phyloP scores from a whole-genome alignment of 2,888 invertebrate genomes.

The Amorpha juglandis region DNA sequence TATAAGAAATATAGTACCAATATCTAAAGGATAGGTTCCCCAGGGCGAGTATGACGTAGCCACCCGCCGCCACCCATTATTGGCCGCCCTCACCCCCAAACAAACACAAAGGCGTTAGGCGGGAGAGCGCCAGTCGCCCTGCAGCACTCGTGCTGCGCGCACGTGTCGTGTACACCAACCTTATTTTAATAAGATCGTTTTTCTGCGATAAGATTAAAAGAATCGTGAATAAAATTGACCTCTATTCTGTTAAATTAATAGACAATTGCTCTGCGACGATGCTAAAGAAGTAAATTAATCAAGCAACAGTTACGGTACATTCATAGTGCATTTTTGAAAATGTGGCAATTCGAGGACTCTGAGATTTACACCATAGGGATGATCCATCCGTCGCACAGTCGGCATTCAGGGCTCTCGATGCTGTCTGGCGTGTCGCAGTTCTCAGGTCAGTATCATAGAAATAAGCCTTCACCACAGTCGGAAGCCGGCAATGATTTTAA shows the following conservation, averaged over 20 bases:
- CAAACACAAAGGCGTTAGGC: slow-evolving; percentile 49
- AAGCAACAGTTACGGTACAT: slow-evolving; percentile 26
- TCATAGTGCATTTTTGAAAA: slow-evolving; percentile 47
- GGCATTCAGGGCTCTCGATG: slow-evolving; percentile 88
- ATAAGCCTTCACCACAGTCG: not conserved
- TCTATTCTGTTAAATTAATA: not conserved
- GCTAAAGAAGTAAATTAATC: slow-evolving; percentile 9
- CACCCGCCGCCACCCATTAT: slow-evolving; percentile 38
- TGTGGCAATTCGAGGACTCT: slow-evolving; percentile 88
- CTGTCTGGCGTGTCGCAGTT: slow-evolving; percentile 75
- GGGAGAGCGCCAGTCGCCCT: slow-evolving; percentile 66
- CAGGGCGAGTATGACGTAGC: slow-evolving; percentile 64
- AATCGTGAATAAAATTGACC: not conserved
- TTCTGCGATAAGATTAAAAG: slow-evolving; percentile 6
- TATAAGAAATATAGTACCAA: slow-evolving; percentile 43
- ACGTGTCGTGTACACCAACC: slow-evolving; percentile 47
- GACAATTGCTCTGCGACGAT: not conserved
- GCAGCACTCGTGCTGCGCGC: slow-evolving; percentile 67
- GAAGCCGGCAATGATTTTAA: not conserved
- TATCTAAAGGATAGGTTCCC: slow-evolving; percentile 47
- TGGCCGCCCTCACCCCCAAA: slow-evolving; percentile 48
- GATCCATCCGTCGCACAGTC: slow-evolving; percentile 87
- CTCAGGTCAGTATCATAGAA: slow-evolving; percentile 60
- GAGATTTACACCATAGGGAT: slow-evolving; percentile 95
- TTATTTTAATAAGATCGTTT: slow-evolving; percentile 19